Evolutionary conservation across 2,113 vertebrate genomes (phyloP), one percentile per base, ranked within the genome.

Genomic region (Rissa tridactyla): DNA sequence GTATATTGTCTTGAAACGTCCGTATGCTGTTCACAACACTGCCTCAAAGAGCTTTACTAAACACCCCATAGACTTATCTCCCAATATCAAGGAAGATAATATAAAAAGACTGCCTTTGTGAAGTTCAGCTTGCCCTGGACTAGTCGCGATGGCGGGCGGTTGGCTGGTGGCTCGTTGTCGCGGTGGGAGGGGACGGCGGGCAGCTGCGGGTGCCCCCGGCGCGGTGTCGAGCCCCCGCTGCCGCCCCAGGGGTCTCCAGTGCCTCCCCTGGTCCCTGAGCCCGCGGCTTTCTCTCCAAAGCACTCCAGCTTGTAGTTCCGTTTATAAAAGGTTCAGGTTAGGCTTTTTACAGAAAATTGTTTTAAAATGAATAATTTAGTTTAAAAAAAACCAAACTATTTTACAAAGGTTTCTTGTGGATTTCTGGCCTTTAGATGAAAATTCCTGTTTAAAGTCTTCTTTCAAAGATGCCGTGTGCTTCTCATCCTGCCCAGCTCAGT

Each of bases 1-100:
- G 92, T 97, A 76, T 86, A 51, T 97, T 94, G 94, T 86, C 83
- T 73, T 71, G 96, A 91, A 83, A 25, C 82, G 78, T 96, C 38
- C 32, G 11, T 97, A 94, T 96, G 95, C 94, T 94, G 86, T 92
- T 98, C 89, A 91, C 93, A 85, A 79, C 86, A 88, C 95, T 97
- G 77, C 97, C 96, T 88, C 91, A 88, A 89, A 92, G 96, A 96
- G 96, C 97, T 97, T 97, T 97, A 96, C 94, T 89, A 64, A 47
- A 15, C 94, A 57, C 25, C 58, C 11, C 21, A 49, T 49, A 49
- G 21, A 49, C 61, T 6, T 86, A 91, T 96, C 86, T 94, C 94
- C 94, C 64, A 38, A 2, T 73, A 38, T 4, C 66, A 5, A 86
- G 93, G 92, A 89, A 79, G 77, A 70, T 71, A 38, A 79, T 25